A percentile compares a stretch with the other conserved stretches of the same genome.
phyloP scores from a whole-genome alignment of 1,140 invertebrate species.

The Drosophila kurseongensis region DNA sequence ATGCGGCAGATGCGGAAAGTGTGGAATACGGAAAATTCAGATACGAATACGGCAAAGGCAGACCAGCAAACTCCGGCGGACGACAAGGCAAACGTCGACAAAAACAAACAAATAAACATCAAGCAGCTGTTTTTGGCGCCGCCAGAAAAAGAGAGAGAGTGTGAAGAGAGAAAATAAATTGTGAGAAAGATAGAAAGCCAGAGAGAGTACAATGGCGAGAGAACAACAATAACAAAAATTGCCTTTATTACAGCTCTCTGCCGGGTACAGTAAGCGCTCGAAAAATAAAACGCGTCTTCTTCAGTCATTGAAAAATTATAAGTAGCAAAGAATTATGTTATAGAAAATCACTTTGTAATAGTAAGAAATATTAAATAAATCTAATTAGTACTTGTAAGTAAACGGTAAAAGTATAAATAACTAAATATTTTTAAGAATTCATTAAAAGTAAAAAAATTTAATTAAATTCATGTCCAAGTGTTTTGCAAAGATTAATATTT shows the following conservation, averaged over 20 bases:
- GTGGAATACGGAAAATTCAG: constrained; percentile 25
- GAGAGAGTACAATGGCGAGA: constrained; percentile 4
- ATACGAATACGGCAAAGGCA: constrained; percentile 20
- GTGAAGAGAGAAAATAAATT: not conserved
- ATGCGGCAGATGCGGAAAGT: constrained; percentile 37
- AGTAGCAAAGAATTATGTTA: not conserved
- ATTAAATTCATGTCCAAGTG: no score
- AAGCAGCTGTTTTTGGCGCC: constrained; percentile 76
- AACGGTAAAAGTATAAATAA: not conserved
- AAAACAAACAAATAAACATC: constrained; percentile 79
- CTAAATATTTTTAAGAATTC: not conserved
- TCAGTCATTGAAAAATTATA: constrained; percentile 2
- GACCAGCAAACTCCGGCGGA: constrained; percentile 29
- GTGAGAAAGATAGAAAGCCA: constrained; percentile 3
- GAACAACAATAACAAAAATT: constrained; percentile 1
- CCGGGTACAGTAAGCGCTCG: constrained; percentile 39
- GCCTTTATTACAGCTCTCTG: constrained; percentile 36
- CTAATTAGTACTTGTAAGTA: no score
- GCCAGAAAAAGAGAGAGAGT: constrained; percentile 19
- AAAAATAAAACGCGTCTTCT: not conserved
- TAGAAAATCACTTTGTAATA: no score
- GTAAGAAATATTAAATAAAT: no score
- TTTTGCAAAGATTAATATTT: not conserved
- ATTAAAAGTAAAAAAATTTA: no score
- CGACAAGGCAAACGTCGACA: constrained; percentile 36